Conservation (phyloP, 1,140 invertebrate species). For the Thereuonema tuberculata region DNA sequence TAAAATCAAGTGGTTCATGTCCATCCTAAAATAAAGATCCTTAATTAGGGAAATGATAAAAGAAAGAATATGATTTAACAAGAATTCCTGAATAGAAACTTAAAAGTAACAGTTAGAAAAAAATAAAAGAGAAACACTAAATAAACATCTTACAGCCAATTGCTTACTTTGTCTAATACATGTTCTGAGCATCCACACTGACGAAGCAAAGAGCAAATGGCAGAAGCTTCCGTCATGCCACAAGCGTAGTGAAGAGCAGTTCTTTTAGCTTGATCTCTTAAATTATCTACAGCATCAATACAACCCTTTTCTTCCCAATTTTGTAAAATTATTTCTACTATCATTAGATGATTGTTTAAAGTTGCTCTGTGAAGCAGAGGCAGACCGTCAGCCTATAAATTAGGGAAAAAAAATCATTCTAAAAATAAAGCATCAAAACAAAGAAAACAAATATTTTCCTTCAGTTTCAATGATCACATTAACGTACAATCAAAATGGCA, state of each 20-base stretch:
- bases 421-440: no score
- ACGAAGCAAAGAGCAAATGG: neutral
- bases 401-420: neutral
- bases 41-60: neutral
- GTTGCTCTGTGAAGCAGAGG: neutral
- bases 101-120: no score
- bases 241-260: constrained; percentile 5
- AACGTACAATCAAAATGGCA: no score
- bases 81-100: neutral
- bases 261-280: neutral
- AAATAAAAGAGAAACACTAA: no score
- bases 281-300: neutral
- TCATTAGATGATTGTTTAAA: neutral
- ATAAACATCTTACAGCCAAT: no score
- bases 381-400: neutral
- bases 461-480: no score
- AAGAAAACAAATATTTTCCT: no score
- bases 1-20: neutral
- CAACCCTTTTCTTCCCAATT: neutral
- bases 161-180: constrained; percentile 1
- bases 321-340: neutral
- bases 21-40: neutral
- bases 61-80: neutral
- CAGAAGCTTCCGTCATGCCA: neutral
- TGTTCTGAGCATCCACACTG: constrained; percentile 5